phyloP scores from a whole-genome alignment of 2,113 vertebrate species.

The Callospermophilus lateralis region DNA sequence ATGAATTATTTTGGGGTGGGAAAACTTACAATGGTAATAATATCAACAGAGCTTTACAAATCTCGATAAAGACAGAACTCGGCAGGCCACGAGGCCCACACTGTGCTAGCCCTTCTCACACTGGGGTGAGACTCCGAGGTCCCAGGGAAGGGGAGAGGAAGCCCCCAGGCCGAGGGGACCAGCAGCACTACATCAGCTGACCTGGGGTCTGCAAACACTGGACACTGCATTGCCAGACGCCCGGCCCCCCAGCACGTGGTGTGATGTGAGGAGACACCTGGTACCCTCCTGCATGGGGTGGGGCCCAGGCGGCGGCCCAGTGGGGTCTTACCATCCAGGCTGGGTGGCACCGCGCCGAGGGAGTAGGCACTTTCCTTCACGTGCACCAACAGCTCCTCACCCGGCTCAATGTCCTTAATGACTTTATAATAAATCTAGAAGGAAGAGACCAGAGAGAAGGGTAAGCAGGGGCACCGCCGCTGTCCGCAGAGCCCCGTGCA shows the following conservation, averaged over 20 bases:
- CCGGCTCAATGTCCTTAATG: conserved; percentile 96
- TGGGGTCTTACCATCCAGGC: conserved; percentile 96
- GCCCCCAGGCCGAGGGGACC: accelerated
- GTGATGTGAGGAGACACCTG: accelerated
- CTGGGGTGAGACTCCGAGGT: accelerated
- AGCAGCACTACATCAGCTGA: accelerated
- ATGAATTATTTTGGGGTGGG: background rate
- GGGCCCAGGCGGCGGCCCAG: background rate
- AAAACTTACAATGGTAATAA: background rate
- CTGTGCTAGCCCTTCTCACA: background rate
- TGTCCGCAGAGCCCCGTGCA: background rate
- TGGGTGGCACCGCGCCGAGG: conserved; percentile 95
- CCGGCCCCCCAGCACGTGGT: background rate
- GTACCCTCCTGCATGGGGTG: background rate
- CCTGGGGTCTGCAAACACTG: background rate
- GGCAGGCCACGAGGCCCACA: accelerated
- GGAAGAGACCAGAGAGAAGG: conserved; percentile 67
- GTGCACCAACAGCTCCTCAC: conserved; percentile 97
- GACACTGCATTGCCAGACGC: too few relatives aligned
- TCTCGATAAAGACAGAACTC: accelerated
- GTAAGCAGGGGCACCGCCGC: accelerated
- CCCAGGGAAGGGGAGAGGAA: background rate
- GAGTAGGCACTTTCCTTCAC: conserved; percentile 96
- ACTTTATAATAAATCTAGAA: conserved; percentile 97
- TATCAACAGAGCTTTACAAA: background rate